A percentile compares a stretch with the other conserved stretches of the same genome.
Conservation (phyloP, 1,140 invertebrate genomes). For the Adelges cooleyi region DNA sequence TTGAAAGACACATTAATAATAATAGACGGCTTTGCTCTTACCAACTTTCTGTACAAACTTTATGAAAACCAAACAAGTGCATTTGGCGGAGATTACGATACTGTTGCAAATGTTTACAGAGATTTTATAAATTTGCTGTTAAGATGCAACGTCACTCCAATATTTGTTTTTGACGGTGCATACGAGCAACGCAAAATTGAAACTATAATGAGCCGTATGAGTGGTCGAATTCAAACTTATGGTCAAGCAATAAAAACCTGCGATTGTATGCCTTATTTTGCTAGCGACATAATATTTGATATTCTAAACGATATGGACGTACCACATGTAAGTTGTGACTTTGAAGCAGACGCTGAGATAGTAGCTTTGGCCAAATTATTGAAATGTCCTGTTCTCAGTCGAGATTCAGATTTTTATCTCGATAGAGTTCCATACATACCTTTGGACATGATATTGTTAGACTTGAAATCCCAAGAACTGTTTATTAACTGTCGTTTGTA, state of each 20-base stretch:
- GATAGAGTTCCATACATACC: conserved; percentile 72
- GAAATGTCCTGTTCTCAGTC: conserved; percentile 71
- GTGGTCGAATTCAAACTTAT: conserved; percentile 44
- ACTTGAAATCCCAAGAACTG: conserved; percentile 30
- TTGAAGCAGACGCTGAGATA: conserved; percentile 78
- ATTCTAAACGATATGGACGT: conserved; percentile 52
- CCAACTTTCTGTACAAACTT: conserved; percentile 56
- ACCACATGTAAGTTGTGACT: conserved; percentile 56
- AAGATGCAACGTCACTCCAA: conserved; percentile 60
- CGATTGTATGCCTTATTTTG: conserved; percentile 51
- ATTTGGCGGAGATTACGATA: conserved; percentile 81
- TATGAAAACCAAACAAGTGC: conserved; percentile 50
- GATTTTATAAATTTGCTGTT: conserved; percentile 59
- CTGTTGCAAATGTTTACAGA: conserved; percentile 48
- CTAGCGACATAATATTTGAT: conserved; percentile 58
- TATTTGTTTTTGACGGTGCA: conserved; percentile 74
- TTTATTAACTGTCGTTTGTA: conserved; percentile 57
- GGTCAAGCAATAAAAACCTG: conserved; percentile 5
- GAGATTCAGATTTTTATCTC: conserved; percentile 86
- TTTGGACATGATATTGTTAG: conserved; percentile 50
- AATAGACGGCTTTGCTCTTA: conserved; percentile 71
- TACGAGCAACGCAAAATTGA: conserved; percentile 61
- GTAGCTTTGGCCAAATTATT: conserved; percentile 56
- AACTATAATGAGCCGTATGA: conserved; percentile 51
- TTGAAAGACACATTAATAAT: conserved; percentile 60